These are phyloP conservation scores for Pangasius larnaudii DNA, from an alignment of 2,797 vertebrate species.

Conservation along the genomic window DNA sequence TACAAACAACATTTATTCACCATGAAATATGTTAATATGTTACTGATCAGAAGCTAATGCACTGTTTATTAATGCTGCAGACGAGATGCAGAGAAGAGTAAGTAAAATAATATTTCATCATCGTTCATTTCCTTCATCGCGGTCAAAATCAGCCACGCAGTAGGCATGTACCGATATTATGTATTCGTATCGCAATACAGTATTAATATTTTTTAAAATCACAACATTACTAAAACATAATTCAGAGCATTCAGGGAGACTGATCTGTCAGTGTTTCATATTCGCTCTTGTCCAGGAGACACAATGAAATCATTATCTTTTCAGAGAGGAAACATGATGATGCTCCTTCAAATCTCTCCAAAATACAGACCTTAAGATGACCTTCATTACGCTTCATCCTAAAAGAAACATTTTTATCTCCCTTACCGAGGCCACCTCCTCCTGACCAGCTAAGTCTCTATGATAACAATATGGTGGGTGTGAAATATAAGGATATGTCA, in stretches of 20 bases:
- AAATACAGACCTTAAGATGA: neutral
- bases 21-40: constrained; percentile 1
- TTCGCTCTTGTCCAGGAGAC: neutral
- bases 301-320: neutral
- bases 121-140: neutral
- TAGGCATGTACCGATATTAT: neutral
- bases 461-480: neutral
- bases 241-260: neutral
- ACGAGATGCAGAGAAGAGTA: neutral
- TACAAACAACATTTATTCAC: constrained; percentile 48
- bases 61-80: neutral
- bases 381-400: too few species aligned
- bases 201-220: neutral
- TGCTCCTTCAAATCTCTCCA: neutral
- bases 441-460: neutral
- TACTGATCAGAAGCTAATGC: constrained; percentile 22
- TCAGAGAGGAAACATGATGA: neutral
- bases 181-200: too few species aligned
- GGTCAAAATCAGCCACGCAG: neutral
- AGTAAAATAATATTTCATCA: neutral
- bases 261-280: neutral
- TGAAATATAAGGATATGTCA: neutral
- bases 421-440: neutral
- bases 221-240: neutral
- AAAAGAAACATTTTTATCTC: neutral